These are phyloP conservation scores for Andrena haemorrhoa DNA, from an alignment of 2,888 invertebrate genomes.

Conservation along the genomic window DNA sequence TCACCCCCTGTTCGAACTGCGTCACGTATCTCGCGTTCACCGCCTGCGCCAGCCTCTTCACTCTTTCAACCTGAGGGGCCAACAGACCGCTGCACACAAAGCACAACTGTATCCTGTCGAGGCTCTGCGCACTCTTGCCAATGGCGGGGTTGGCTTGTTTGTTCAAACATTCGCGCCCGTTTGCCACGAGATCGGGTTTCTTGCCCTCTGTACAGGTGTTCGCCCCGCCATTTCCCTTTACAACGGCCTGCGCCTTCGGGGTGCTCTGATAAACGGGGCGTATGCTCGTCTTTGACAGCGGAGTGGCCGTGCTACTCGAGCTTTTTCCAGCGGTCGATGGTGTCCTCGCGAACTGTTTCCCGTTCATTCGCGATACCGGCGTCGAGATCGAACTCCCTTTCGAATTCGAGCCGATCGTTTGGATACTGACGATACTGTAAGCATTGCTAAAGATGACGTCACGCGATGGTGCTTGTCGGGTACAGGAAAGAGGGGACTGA, in stretches of 20 bases:
- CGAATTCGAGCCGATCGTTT: background rate
- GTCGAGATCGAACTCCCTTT: too few species aligned
- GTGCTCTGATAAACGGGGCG: constrained; percentile 75
- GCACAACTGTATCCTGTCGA: constrained; percentile 32
- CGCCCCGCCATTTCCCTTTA: constrained; percentile 15
- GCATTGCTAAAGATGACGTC: background rate
- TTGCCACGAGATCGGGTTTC: background rate
- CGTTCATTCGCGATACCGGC: background rate
- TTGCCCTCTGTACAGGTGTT: background rate
- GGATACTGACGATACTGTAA: constrained; percentile 6
- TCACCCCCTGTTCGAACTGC: constrained; percentile 70
- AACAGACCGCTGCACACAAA: constrained; percentile 76
- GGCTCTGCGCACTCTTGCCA: background rate
- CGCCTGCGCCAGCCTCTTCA: constrained; percentile 66
- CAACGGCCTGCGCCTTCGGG: constrained; percentile 51
- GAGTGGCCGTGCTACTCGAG: background rate
- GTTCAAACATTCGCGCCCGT: background rate
- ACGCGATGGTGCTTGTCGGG: background rate
- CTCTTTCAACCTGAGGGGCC: constrained; percentile 55
- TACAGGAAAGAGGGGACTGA: background rate
- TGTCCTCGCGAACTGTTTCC: background rate
- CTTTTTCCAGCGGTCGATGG: background rate
- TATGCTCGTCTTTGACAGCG: background rate
- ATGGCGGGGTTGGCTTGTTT: background rate
- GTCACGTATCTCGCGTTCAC: constrained; percentile 65